phyloP scores from a whole-genome alignment of 2,113 vertebrate genomes.

The Glareola pratincola region DNA sequence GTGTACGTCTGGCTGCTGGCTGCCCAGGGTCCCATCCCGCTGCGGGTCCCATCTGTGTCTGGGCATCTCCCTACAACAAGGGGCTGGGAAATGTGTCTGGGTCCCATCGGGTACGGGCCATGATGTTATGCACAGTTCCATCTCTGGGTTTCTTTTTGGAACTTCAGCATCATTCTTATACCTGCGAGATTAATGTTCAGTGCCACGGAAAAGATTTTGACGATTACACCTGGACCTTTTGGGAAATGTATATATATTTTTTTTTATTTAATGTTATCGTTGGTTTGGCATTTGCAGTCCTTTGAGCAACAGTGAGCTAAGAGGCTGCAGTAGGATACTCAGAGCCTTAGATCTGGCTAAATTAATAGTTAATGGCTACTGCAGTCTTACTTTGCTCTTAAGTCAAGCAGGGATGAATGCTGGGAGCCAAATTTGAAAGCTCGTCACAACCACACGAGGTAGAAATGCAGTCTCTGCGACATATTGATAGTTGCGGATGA shows the following conservation, averaged over 20 bases:
- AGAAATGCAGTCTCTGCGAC: constrained; percentile 51
- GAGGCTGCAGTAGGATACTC: not conserved
- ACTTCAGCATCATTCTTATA: not conserved
- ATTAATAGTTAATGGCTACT: constrained; percentile 56
- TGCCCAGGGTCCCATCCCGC: not conserved
- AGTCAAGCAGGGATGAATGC: constrained; percentile 52
- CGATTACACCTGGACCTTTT: not conserved
- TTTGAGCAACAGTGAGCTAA: not conserved
- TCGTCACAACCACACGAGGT: constrained; percentile 29
- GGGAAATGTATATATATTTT: not conserved
- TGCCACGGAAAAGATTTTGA: not conserved
- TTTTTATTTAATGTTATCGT: not conserved
- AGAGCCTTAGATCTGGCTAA: constrained; percentile 31
- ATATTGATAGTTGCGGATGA: constrained; percentile 59
- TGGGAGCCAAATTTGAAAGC: constrained; percentile 70
- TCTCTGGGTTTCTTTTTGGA: not conserved
- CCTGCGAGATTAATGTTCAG: not conserved
- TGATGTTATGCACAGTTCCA: not conserved
- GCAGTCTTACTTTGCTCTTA: constrained; percentile 52
- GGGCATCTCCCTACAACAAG: not conserved
- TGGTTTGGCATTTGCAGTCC: not conserved
- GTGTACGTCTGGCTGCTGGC: not conserved
- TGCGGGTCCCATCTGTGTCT: not conserved
- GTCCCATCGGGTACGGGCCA: accelerated
- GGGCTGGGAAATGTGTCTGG: accelerated